Conservation (phyloP, 2,113 vertebrate species). For the Chlorodrepanis virens region DNA sequence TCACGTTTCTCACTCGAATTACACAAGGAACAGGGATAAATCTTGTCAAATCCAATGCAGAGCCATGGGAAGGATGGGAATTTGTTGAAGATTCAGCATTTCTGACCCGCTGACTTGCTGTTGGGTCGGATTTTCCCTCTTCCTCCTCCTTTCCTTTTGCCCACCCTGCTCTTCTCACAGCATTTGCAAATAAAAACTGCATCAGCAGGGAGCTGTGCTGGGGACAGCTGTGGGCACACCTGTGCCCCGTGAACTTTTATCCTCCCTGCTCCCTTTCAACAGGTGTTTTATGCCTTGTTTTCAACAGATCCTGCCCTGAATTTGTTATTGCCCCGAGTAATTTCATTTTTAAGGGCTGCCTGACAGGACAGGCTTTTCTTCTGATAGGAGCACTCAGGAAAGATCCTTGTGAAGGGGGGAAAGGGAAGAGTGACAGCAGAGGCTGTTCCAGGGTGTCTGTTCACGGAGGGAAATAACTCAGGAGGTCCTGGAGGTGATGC, state of each 20-base stretch:
- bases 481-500: not conserved
- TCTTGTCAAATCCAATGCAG: not conserved
- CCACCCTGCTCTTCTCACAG: not conserved
- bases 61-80: not conserved
- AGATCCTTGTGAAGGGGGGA: not conserved
- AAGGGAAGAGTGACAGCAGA: not conserved
- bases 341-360: not conserved
- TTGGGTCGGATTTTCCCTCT: not conserved
- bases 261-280: not conserved
- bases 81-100: not conserved
- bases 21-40: not conserved
- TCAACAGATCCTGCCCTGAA: not conserved
- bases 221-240: not conserved
- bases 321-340: not conserved
- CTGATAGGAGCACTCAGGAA: not conserved
- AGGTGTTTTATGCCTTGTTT: not conserved
- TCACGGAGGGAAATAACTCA: accelerated
- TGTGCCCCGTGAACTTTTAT: not conserved
- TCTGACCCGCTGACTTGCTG: accelerated
- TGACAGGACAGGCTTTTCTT: slow-evolving; percentile 4
- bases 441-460: not conserved
- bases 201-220: not conserved
- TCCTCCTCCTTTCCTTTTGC: not conserved
- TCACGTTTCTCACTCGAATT: not conserved
- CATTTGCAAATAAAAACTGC: not conserved